Evolutionary conservation across 2,113 vertebrate genomes (phyloP), one percentile per base, ranked within the genome.

Genomic region (Malurus alboscapulatus): DNA sequence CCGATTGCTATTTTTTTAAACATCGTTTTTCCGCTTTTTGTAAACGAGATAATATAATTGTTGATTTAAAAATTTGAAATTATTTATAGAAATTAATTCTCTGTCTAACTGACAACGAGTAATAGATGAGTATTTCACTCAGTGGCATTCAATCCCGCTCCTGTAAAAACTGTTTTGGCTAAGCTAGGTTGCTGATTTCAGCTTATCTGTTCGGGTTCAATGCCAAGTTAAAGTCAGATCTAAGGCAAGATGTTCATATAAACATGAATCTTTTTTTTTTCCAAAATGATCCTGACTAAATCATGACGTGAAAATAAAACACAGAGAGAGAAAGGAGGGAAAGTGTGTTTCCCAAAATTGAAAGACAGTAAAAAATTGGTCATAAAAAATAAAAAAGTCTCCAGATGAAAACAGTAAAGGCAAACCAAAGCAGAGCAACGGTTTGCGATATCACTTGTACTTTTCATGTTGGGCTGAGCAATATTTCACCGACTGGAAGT

Each of bases 341-440:
- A 92, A 75, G 65, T 18, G 18, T 88, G 40, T 75, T 90, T 91
- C 72, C 57, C 54, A 74, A 84, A 96, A 94, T 3, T 86, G 79
- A 93, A 84, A 87, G 82, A 69, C 51, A 36, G 65, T 92, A 90
- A 94, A 94, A 94, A 81, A 78, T 12, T 30, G 22, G 7, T 61
- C 69, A 77, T 65, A 4, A 77, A 89, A 89, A 78, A 36, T 10
- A 36, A 80, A 71, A 75, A 42, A 24, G 19, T 21, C 48, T 95
- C 84, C 90, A 96, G 90, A 95, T 95, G 93, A 94, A 88, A 68
- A 91, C 55, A 67, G 90, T 95, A 96, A 94, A 95, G 93, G 90
- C 90, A 96, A 96, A 95, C 92, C 85, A 96, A 94, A 95, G 93
- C 65, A 88, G 61, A 92, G 22, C 68, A 90, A 93, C 91, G 84